Conservation (phyloP, 2,888 invertebrate species). For the Dromius quadrimaculatus region DNA sequence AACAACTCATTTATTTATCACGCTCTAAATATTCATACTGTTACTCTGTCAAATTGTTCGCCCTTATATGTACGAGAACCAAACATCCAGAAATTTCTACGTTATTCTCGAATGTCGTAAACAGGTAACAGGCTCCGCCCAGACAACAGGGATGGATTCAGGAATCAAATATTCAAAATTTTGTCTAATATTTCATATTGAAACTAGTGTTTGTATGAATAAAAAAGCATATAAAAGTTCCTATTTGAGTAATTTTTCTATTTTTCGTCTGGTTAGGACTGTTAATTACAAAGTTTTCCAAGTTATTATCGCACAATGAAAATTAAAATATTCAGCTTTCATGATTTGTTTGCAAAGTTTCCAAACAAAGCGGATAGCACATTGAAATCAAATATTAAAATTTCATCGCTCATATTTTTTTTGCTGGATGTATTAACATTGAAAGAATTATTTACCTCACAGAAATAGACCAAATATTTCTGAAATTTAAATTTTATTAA, state of each 20-base stretch:
- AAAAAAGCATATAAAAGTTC: slow-evolving; percentile 35
- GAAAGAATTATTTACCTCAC: background rate
- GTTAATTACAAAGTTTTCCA: slow-evolving; percentile 41
- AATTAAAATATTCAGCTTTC: slow-evolving; percentile 42
- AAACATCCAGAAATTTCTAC: too few species aligned
- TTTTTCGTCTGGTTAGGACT: slow-evolving; percentile 30
- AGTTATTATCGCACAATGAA: slow-evolving; percentile 35
- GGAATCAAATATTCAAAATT: too few species aligned
- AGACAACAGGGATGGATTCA: too few species aligned
- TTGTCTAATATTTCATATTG: too few species aligned
- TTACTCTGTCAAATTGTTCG: too few species aligned
- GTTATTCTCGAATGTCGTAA: too few species aligned
- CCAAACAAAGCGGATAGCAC: slow-evolving; percentile 24
- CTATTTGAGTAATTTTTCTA: slow-evolving; percentile 29
- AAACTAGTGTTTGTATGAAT: too few species aligned
- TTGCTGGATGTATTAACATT: background rate
- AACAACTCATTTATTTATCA: too few species aligned
- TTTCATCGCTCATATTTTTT: slow-evolving; percentile 20
- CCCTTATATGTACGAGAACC: too few species aligned
- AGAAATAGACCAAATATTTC: background rate
- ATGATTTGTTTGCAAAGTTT: slow-evolving; percentile 41
- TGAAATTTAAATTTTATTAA: background rate
- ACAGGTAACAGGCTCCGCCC: too few species aligned
- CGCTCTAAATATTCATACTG: too few species aligned
- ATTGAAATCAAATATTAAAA: slow-evolving; percentile 44